Evolutionary conservation across 2,113 vertebrate species (phyloP), one percentile per base, ranked within the genome.

Genomic region (Aplodontia rufa): DNA sequence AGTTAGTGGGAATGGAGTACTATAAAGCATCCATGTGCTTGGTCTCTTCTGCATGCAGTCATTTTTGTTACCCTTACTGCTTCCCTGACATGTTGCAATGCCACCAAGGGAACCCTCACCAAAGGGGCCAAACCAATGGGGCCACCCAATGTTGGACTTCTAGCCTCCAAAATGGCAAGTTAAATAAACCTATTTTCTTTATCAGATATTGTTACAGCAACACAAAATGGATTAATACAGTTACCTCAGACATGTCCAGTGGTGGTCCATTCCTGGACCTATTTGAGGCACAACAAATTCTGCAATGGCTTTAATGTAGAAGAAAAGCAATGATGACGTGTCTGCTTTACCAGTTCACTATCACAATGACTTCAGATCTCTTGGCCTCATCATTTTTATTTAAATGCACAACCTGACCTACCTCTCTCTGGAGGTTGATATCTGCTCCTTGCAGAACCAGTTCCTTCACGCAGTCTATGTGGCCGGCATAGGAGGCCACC

Each of bases 341-440:
- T 58, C 37, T n/a, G 94, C 37, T 8, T 40, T 28, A 75, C 42
- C 64, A 37, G 13, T 42, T 93, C 30, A 22, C 60, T 58, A 16
- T 45, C 37, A 8, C 32, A 37, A 51, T 32, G 53, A 74, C 40
- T 14, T 37, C 55, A 8, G 37, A 12, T 60, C 17, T 74, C 51
- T 68, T 28, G 37, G 26, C 37, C 8, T 19, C 26, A 37, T 71
- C 13, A 9, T 72, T 74, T 74, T 88, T 28, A 42, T 1, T 30
- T 30, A 74, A 71, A 71, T 12, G 28, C 60, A 87, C 88, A 86
- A 51, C 37, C 75, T 94, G 81, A 97, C 97, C 55, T 99, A 99
- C 99, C 99, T 99, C 99, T 98, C 99, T 99, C 98, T 99, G 99
- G 93, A 99, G 99, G 98, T 99, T 99, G 98, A 99, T 99, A 97